Evolutionary conservation across 2,888 invertebrate species (phyloP), one percentile per base, ranked within the genome.

Genomic region (Patella depressa): DNA sequence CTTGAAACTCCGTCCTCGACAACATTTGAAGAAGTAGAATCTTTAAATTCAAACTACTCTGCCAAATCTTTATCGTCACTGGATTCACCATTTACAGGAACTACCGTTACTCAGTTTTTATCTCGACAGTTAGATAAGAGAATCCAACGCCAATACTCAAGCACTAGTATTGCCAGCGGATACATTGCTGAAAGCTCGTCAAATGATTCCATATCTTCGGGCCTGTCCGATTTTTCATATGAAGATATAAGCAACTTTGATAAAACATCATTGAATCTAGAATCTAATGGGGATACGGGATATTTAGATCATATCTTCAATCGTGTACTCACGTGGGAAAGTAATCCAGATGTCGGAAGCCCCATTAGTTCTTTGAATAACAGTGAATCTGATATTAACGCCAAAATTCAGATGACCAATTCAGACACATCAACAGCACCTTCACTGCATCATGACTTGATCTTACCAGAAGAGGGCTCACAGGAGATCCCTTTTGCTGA

Each of bases 391-490:
- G 34, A 75, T 19, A 19, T 19, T n/a, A 70, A 71, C 34, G 53
- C 34, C 24, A 24, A 54, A 71, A 29, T 19, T 45, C 24, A 17
- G 53, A 17, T 12, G 7, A 24, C 24, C 11, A 14, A 24, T 24
- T 24, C 19, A 12, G 65, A 65, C 24, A 12, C 70, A 57, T 70
- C 34, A 70, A 57, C 19, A 57, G 29, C 53, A 54, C 72, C 73
- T 81, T 75, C 70, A 69, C 19, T 81, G 59, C 72, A 83, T 1
- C 71, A 80, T 73, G 87, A 87, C 71, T 75, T 89, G 7, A 86
- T 89, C 45, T 74, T 86, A 19, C 87, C 86, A 11, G 88, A 88
- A 69, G 87, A 88, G 19, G 88, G 87, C 19, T 83, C 83, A 19
- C 86, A 85, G 57, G 85, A 85, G 59, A 81, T 81, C 75, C 85